phyloP scores from a whole-genome alignment of 1,140 invertebrate species.

The Bombus waltoni region DNA sequence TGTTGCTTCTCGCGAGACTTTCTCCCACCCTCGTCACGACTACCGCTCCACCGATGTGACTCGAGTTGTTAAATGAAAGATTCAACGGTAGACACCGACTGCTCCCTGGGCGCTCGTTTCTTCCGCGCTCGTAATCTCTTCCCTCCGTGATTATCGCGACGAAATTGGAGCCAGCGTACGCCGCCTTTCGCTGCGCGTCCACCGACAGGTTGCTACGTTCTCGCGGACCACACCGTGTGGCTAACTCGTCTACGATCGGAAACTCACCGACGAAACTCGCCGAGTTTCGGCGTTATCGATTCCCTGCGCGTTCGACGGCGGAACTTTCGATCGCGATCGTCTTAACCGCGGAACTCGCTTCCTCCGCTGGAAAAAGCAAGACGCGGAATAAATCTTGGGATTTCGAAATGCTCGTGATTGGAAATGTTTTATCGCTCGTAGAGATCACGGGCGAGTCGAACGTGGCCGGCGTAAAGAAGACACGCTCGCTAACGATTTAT shows the following conservation, averaged over 20 bases:
- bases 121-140: not conserved
- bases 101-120: conserved; percentile 18
- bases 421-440: no score
- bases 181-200: not conserved
- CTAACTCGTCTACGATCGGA: not conserved
- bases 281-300: conserved; percentile 1
- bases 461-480: no score
- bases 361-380: not conserved
- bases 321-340: not conserved
- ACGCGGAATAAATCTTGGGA: no score
- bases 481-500: not conserved
- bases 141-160: not conserved
- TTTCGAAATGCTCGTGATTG: no score
- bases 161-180: not conserved
- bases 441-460: no score
- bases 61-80: conserved; percentile 34
- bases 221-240: not conserved
- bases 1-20: not conserved
- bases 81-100: not conserved
- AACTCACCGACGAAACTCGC: not conserved
- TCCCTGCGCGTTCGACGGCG: not conserved
- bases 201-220: no score
- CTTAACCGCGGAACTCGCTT: conserved; percentile 1
- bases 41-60: no score
- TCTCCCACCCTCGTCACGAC: not conserved